A percentile compares a stretch with the other conserved stretches of the same genome.
phyloP scores from a whole-genome alignment of 2,113 vertebrate genomes.

The Myotis davidii region DNA sequence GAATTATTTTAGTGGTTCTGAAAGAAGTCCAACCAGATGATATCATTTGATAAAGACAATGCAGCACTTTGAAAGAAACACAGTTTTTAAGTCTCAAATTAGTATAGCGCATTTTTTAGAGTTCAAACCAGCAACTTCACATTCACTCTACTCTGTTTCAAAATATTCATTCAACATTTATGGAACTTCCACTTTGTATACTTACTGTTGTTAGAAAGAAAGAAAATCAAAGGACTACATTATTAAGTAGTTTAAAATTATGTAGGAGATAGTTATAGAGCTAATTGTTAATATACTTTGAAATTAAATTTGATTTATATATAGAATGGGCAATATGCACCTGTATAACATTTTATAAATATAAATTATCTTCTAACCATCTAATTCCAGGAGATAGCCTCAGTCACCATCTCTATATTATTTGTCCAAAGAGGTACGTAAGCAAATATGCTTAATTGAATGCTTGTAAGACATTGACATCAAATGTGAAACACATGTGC shows the following conservation, averaged over 20 bases:
- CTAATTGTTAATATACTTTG: neutral
- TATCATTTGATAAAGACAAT: neutral
- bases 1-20: constrained; percentile 16
- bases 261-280: neutral
- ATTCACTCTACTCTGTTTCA: constrained; percentile 24
- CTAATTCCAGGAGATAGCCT: neutral
- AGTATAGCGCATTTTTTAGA: neutral
- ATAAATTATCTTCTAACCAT: neutral
- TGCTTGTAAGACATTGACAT: neutral
- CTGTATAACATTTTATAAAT: neutral
- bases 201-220: neutral
- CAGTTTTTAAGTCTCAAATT: constrained; percentile 2
- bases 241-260: neutral
- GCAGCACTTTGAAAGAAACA: neutral
- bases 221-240: neutral
- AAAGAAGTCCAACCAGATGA: constrained; percentile 26
- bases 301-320: constrained; percentile 27
- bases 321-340: neutral
- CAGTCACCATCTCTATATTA: neutral
- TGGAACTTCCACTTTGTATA: neutral
- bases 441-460: neutral
- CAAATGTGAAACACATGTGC: neutral
- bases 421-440: neutral
- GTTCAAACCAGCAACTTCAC: neutral
- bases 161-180: neutral